Evolutionary conservation across 2,797 vertebrate genomes (phyloP), one percentile per base, ranked within the genome.

Genomic region (Pitangus sulphuratus): DNA sequence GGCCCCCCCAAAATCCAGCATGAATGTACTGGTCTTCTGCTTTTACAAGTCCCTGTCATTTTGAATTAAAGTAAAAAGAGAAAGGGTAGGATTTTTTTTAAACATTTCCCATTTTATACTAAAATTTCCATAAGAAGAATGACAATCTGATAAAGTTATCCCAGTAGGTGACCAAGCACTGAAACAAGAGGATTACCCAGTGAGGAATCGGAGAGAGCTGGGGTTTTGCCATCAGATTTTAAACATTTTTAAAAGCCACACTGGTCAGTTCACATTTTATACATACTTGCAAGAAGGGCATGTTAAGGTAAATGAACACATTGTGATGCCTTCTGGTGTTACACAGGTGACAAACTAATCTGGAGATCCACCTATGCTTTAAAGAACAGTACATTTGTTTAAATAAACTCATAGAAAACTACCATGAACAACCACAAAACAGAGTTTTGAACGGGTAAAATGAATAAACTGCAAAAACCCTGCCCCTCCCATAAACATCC

Each of bases 361-460:
- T 53, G 87, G 74, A 93, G 48, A 74, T 58, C 54, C 80, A 42
- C 1, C 3, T 58, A 58, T 39, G 62, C 80, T 66, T 86, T 88
- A 56, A 79, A 83, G 89, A 93, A 65, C 79, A 86, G 69, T 50
- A 84, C 45, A 83, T 50, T 39, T 64, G 44, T 69, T 95, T 79
- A 90, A 95, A 95, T 48, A 89, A 96, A 95, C 48, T 76, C 42
- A 15, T 6, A 85, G 69, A 72, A 93, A 94, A 85, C 56, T 24
- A 87, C 85, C 75, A 88, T 11, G 45, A 94, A 78, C 56, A 54
- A 92, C 45, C 8, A 20, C 28, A 48, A 88, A 86, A 10, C 72
- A 82, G 51, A 33, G 56, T 81, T 87, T 84, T 31, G 19, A 91
- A 83, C 85, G 58, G 47, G 68, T 85, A 64, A 81, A 91, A 89